Percentiles rank a stretch among this genome's conserved stretches.
Evolutionary conservation across 1,140 invertebrate species (phyloP).

Genomic region (Magallana ariakensis): DNA sequence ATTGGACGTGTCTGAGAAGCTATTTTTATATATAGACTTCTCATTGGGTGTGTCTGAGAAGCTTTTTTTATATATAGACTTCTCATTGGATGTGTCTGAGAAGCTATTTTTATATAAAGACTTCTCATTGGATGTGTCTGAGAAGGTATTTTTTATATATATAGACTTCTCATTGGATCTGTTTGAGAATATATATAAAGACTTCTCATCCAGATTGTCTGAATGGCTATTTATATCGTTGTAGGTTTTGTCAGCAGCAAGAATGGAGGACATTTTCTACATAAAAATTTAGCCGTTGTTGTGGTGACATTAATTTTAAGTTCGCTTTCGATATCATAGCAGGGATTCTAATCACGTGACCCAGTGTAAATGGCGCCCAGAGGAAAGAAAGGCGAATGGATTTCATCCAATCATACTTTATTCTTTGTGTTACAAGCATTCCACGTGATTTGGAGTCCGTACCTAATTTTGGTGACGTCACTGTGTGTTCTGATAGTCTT

Average conservation of each 20-base stretch:
- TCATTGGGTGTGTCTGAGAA: too few species aligned
- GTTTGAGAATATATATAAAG: too few species aligned
- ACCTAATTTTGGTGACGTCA: neutral
- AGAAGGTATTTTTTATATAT: too few species aligned
- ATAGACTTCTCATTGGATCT: too few species aligned
- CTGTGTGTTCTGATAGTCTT: neutral
- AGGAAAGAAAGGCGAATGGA: constrained; percentile 8
- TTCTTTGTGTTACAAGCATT: neutral
- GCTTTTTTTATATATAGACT: too few species aligned
- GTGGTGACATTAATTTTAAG: neutral
- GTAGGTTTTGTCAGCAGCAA: neutral
- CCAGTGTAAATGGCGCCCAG: constrained; percentile 20
- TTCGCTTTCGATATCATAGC: neutral
- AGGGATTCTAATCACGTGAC: neutral
- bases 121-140: too few species aligned
- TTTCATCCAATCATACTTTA: constrained; percentile 9
- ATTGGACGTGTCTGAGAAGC: too few species aligned
- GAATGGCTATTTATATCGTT: neutral
- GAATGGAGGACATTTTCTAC: neutral
- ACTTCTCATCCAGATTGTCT: too few species aligned
- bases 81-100: too few species aligned
- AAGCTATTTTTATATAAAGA: too few species aligned
- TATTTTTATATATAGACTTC: too few species aligned
- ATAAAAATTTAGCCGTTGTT: neutral
- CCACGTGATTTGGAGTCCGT: constrained; percentile 8